Conservation (phyloP, 2,113 vertebrate genomes). For the Genyomyrus donnyi region DNA sequence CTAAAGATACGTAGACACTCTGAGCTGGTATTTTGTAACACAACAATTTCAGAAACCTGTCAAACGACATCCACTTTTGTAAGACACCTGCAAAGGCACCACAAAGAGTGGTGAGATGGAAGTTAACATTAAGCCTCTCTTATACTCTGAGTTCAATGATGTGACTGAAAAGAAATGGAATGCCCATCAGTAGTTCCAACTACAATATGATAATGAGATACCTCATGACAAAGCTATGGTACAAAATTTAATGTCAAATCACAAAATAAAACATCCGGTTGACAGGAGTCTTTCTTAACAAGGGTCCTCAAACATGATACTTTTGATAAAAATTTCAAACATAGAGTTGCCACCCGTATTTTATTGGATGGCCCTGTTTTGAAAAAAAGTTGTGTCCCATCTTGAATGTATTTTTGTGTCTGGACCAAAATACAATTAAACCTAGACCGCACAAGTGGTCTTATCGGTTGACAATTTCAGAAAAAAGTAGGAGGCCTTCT, state of each 20-base stretch:
- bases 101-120: no score
- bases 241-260: neutral
- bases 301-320: neutral
- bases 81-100: no score
- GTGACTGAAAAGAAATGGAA: neutral
- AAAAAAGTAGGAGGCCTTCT: neutral
- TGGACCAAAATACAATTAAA: neutral
- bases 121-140: no score
- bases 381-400: neutral
- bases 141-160: no score
- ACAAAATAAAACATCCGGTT: neutral
- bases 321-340: neutral
- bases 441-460: neutral
- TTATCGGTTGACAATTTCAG: neutral
- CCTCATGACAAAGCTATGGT: neutral
- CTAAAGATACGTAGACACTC: no score
- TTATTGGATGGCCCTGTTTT: neutral
- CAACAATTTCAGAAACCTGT: no score
- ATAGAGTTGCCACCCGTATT: neutral
- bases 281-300: neutral
- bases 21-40: no score
- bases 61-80: no score
- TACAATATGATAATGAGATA: neutral
- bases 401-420: neutral
- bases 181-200: neutral